Percentiles rank a stretch among this genome's conserved stretches.
Evolutionary conservation across 2,888 invertebrate genomes (phyloP).

Genomic region (Trichopria drosophilae): DNA sequence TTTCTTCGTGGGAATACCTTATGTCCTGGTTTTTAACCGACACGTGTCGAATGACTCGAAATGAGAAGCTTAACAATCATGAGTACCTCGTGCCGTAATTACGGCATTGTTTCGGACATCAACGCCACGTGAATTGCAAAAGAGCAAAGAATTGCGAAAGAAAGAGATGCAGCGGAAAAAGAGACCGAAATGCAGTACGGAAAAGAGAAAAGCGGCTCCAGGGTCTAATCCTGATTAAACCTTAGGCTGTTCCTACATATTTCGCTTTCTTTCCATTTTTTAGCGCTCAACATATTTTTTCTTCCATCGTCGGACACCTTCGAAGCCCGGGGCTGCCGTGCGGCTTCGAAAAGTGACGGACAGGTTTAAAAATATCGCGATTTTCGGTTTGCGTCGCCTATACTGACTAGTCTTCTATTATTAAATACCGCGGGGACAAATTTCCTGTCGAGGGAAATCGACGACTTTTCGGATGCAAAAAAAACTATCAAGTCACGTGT

Average conservation of each 20-base stretch:
- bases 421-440: no score
- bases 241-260: constrained; percentile 33
- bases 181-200: constrained; percentile 13
- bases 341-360: no score
- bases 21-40: no score
- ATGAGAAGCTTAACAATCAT: constrained; percentile 43
- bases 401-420: no score
- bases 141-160: constrained; percentile 20
- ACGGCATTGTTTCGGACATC: constrained; percentile 43
- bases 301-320: no score
- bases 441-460: no score
- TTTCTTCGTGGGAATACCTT: no score
- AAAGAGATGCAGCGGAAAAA: constrained; percentile 22
- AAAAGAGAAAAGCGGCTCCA: constrained; percentile 33
- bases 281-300: background rate
- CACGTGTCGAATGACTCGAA: no score
- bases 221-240: constrained; percentile 50
- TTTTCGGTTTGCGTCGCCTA: no score
- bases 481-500: no score
- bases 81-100: constrained; percentile 44
- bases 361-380: constrained; percentile 19
- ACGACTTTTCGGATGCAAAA: no score
- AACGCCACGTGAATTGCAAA: constrained; percentile 29
- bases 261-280: background rate
- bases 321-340: no score